Evolutionary conservation across 2,797 vertebrate species (phyloP).

Genomic region (Syngnathus acus): DNA sequence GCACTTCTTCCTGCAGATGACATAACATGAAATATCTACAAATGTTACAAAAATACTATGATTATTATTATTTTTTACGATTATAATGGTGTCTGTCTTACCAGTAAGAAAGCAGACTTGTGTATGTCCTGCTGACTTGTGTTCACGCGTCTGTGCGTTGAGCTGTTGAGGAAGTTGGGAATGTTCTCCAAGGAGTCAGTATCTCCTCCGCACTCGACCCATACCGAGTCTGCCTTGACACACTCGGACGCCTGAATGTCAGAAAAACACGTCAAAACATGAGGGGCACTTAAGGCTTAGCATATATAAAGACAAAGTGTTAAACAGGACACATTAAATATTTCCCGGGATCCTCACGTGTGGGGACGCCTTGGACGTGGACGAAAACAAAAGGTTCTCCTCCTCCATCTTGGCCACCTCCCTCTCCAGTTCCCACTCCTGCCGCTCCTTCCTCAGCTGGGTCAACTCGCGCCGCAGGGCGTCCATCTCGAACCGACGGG

Average conservation of each 20-base stretch:
- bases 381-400: conserved; percentile 2
- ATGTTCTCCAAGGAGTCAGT: conserved; percentile 41
- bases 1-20: conserved; percentile 49
- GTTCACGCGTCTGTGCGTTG: conserved; percentile 12
- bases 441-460: conserved; percentile 71
- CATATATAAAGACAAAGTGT: too few relatives aligned
- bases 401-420: conserved; percentile 20
- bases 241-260: conserved; percentile 33
- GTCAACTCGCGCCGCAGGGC: conserved; percentile 71
- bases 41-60: too few relatives aligned
- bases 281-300: background rate
- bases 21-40: conserved; percentile 5
- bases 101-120: background rate
- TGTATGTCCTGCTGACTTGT: conserved; percentile 15
- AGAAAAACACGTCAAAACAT: background rate
- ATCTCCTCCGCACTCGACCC: conserved; percentile 59
- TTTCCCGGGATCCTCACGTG: background rate
- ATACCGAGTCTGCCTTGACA: conserved; percentile 51
- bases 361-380: conserved; percentile 10
- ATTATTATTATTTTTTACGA: background rate
- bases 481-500: conserved; percentile 79
- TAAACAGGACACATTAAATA: too few relatives aligned
- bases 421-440: conserved; percentile 47
- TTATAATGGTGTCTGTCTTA: background rate
- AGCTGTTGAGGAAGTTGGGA: conserved; percentile 21